Base-by-base conservation (phyloP, 2,113 vertebrate species). In the Sporophila hypoxantha region DNA sequence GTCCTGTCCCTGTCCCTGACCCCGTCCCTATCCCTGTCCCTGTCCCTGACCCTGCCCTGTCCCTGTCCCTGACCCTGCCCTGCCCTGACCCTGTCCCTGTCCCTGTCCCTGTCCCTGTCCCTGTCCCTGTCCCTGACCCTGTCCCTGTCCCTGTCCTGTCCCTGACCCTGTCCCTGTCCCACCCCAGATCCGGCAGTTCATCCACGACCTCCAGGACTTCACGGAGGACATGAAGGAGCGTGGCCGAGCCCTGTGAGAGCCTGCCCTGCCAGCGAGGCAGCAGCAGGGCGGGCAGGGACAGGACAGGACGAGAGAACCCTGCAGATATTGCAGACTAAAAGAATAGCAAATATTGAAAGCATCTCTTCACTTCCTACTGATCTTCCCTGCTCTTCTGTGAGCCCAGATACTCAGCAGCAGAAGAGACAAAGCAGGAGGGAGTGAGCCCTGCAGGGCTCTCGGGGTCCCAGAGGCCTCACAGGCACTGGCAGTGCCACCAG, bases 181-280 rank as follows among this genome's bases (percentile, higher is more conserved):
- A 32, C 50, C 60, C 60, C 39, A 98, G 97, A 93, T 97, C 67
- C 94, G 94, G 50, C 90, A 95, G 32, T 94, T 95, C 10, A 93
- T 97, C 61, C 71, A 95, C 42, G 95, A 97, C 78, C 70, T 96
- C 34, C 87, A 75, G 1, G 96, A 97, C 60, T 93, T 97, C 83
- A 77, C 60, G 6, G 95, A 97, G 42, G 57, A 77, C 9, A 27
- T 5, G 15, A 18, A 62, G 55, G 86, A 32, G 19, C 21, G 0
- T 10, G 36, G 73, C 15, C 9, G 12, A 15, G 4, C 53, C 9
- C 20, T 11, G 37, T 66, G 68, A 73, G 60, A 12, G 5, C 76
- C 19, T 6, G 52, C 16, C 46, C 23, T 12, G 37, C 27, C 60
- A 4, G 42, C 1, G 3, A 20, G 60, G 50, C 50, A 56, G 60